Base-by-base conservation (phyloP, 2,797 vertebrate genomes). In the Hybognathus amarus region DNA sequence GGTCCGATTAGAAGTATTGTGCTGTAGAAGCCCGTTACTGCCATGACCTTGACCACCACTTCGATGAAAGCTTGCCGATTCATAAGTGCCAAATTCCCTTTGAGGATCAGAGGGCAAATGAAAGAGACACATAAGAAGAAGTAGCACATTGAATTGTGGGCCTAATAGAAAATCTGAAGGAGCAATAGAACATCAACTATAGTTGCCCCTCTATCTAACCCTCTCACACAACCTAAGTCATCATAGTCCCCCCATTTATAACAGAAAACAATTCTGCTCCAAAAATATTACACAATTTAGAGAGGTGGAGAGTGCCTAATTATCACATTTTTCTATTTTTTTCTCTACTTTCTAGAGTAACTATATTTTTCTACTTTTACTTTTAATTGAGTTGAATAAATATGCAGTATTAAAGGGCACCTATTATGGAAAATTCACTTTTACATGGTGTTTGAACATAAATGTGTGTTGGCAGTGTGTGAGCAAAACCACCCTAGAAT, bases 31-130 rank as follows among this genome's bases (percentile, higher is more conserved):
- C 33, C 73, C 13, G 30, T 74, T 54, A 36, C 73, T 76, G 73
- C 52, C 33, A 59, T 1, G 13, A 59, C 52, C 73, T 38, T 36
- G 15, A 59, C 73, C 52, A 9, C 52, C 13, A n/a, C 22, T n/a
- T 74, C 47, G 1, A 11, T 74, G 30, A 52, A 74, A 54, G 30
- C 11, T 54, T 52, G 71, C 18, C 17, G 47, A 20, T 54, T 74
- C 30, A 74, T 74, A 75, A 59, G 73, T 40, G 52, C 36, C 36
- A 40, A 59, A 76, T 40, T 76, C 52, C 73, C 73, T 76, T 24
- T 59, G 52, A 76, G 73, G 52, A 59, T 59, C 52, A 76, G 36
- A 76, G 52, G 73, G 73, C 73, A 40, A 59, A 76, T 59, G 73
- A 76, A 59, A 40, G 73, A 59, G 52, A 33, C 40, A 33, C 30